A percentile compares a stretch with the other conserved stretches of the same genome.
phyloP scores from a whole-genome alignment of 2,113 vertebrate species.

The Cavia aperea region DNA sequence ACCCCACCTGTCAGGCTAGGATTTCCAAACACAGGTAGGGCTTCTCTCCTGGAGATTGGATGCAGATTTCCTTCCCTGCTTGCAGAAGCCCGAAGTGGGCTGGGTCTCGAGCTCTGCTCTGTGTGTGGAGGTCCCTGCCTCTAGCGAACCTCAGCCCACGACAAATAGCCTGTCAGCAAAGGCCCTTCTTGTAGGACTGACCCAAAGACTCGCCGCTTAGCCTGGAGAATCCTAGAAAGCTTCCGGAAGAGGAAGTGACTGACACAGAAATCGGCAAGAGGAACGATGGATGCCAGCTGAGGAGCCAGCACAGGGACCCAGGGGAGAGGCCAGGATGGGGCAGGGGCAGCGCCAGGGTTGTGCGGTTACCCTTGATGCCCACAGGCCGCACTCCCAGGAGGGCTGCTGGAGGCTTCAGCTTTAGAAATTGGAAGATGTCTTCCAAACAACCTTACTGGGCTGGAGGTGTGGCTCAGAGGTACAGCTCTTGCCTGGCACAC shows the following conservation, averaged over 20 bases:
- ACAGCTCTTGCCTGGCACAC: neutral
- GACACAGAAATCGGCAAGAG: neutral
- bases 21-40: slow-evolving; percentile 72
- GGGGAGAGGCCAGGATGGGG: neutral
- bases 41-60: slow-evolving; percentile 41
- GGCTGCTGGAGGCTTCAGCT: neutral
- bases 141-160: neutral
- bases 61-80: neutral
- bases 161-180: too few species aligned
- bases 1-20: slow-evolving; percentile 65
- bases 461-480: neutral
- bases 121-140: neutral
- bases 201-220: neutral
- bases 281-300: neutral
- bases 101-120: neutral
- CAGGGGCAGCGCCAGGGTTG: neutral
- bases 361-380: neutral
- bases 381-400: neutral
- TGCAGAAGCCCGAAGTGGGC: neutral
- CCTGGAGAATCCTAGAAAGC: neutral
- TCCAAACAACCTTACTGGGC: neutral
- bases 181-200: neutral
- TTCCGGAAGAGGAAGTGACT: neutral
- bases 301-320: neutral
- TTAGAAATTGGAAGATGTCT: neutral